Conservation (phyloP, 1,140 invertebrate species). For the Pissodes strobi region DNA sequence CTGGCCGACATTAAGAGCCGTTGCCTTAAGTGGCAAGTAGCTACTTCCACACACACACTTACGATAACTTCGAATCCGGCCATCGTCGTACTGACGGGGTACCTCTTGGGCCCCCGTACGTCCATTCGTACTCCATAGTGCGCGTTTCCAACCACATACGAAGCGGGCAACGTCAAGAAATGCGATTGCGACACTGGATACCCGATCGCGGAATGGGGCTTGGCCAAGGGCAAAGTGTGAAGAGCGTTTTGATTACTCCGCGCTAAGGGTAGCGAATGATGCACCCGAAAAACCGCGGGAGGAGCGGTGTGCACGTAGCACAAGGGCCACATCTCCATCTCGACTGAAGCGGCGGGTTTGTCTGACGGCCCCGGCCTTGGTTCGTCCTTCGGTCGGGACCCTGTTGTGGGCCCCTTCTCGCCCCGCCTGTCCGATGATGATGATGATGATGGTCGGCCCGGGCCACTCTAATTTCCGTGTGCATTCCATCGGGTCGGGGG, state of each 20-base stretch:
- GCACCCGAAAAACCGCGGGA: slow-evolving; percentile 59
- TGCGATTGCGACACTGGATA: slow-evolving; percentile 42
- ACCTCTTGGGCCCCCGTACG: slow-evolving; percentile 34
- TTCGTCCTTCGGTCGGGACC: slow-evolving; percentile 57
- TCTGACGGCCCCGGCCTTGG: slow-evolving; percentile 51
- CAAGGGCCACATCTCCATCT: slow-evolving; percentile 54
- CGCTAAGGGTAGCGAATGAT: slow-evolving; percentile 58
- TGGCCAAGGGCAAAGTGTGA: slow-evolving; percentile 9
- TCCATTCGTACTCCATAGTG: slow-evolving; percentile 14
- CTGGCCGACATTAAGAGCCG: too few species aligned
- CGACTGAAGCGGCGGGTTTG: slow-evolving; percentile 33
- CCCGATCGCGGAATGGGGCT: slow-evolving; percentile 54
- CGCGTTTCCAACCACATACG: slow-evolving; percentile 42
- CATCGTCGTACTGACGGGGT: slow-evolving; percentile 43
- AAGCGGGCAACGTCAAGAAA: slow-evolving; percentile 56
- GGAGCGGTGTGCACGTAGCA: slow-evolving; percentile 56
- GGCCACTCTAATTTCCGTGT: slow-evolving; percentile 63
- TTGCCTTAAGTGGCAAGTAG: too few species aligned
- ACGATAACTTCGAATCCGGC: slow-evolving; percentile 27
- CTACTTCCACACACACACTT: slow-evolving; percentile 29
- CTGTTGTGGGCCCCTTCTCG: slow-evolving; percentile 7
- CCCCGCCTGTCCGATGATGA: background rate
- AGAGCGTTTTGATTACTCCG: slow-evolving; percentile 25
- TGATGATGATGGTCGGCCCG: slow-evolving; percentile 39
- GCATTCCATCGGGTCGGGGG: slow-evolving; percentile 54